Percentiles rank a stretch among this genome's conserved stretches.
These are phyloP conservation scores for Brachionus plicatilis DNA, from an alignment of 1,140 invertebrate species.

Conservation along the genomic window DNA sequence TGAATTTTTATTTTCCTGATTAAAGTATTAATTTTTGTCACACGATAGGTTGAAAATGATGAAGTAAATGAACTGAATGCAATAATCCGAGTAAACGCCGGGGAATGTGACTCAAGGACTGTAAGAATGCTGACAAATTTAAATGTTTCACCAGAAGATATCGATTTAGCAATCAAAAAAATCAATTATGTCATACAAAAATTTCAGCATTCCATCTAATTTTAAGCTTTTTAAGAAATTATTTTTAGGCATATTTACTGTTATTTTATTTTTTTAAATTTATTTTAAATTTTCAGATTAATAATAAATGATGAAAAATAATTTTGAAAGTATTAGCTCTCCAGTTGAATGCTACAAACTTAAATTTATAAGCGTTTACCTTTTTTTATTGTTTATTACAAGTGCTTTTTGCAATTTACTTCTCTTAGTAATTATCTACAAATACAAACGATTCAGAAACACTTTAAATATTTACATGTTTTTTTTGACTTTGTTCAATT, in stretches of 20 bases:
- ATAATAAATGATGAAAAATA: neutral
- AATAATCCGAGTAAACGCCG: constrained; percentile 59
- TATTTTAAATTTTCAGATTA: neutral
- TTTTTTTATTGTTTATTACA: neutral
- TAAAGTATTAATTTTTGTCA: neutral
- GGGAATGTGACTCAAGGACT: constrained; percentile 58
- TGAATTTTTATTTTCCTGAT: neutral
- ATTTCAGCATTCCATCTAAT: constrained; percentile 1
- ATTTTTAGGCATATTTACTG: neutral
- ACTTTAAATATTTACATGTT: neutral
- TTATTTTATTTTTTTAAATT: neutral
- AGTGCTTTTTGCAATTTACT: neutral
- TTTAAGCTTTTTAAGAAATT: neutral
- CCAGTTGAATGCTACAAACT: constrained; percentile 18
- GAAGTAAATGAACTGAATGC: constrained; percentile 57
- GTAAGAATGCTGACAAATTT: constrained; percentile 66
- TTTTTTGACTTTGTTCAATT: neutral
- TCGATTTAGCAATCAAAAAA: constrained; percentile 56
- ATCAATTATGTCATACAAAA: constrained; percentile 51
- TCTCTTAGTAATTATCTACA: neutral
- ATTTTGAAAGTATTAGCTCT: neutral
- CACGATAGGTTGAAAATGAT: constrained; percentile 58
- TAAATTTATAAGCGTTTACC: neutral
- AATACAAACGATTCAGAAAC: neutral
- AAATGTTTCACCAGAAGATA: constrained; percentile 63